Evolutionary conservation across 2,113 vertebrate genomes (phyloP).

Genomic region (Leucoraja erinaceus): DNA sequence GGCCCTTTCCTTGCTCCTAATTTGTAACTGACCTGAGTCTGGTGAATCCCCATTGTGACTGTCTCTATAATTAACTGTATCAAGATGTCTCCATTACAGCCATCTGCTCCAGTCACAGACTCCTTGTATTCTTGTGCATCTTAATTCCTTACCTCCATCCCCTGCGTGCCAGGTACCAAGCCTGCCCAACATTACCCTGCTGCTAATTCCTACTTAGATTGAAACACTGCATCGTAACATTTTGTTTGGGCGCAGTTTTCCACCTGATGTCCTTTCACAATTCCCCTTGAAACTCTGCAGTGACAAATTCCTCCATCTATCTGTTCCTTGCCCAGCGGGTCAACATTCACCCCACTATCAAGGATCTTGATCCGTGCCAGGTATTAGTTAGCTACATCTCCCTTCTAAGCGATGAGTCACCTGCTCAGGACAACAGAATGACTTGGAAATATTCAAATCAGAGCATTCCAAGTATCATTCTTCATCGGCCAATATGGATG

Average conservation of each 20-base stretch:
- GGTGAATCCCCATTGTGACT: not conserved
- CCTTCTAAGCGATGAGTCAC: not conserved
- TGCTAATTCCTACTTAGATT: not conserved
- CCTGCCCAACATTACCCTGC: not conserved
- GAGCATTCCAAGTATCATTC: not conserved
- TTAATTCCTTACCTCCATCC: not conserved
- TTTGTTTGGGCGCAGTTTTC: not conserved
- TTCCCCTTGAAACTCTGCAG: not conserved
- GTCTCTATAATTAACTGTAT: not conserved
- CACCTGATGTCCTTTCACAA: not conserved
- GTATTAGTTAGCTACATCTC: not conserved
- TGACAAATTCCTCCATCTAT: not conserved
- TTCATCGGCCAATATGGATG: not conserved
- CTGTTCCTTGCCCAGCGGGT: not conserved
- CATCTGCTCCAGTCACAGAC: not conserved
- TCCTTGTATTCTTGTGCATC: not conserved
- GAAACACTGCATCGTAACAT: not conserved
- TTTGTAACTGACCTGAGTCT: constrained; percentile 23
- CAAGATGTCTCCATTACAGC: constrained; percentile 9
- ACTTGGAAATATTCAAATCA: not conserved
- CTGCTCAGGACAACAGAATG: not conserved
- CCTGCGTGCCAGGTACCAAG: too few species aligned
- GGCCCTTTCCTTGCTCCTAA: constrained; percentile 1
- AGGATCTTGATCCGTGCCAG: not conserved
- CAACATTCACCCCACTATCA: not conserved